Base-by-base conservation (phyloP, 2,888 invertebrate genomes). In the Drosophila borborema region DNA sequence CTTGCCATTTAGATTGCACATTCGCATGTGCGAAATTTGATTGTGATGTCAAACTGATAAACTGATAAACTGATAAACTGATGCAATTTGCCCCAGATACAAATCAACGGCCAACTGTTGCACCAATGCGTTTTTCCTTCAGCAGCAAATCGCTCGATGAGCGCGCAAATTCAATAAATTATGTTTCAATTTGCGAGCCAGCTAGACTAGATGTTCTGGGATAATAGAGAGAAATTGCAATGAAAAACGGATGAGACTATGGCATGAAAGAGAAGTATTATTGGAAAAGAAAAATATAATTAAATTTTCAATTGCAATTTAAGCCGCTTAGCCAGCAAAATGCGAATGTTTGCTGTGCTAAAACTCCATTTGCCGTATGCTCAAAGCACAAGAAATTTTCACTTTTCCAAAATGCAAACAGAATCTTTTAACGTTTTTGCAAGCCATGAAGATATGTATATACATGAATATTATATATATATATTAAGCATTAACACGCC, bases 121-220 rank as follows among this genome's bases (percentile, higher is more conserved):
- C 77, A 58, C 0, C 40, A 51, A 7, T 16, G 60, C 64, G 51
- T 55, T 65, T 72, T 71, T 36, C 20, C 70, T 20, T n/a, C 31
- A 31, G 14, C 36, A 36, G 23, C 38, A 49, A 49, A 51, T 46
- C 61, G 54, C 55, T 76, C 72, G 62, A 62, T 73, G 68, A 71
- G 66, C 67, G 63, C 75, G 62, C 63, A 80, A 86, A 89, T 86
- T 80, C 77, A 89, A 89, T 89, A 83, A 83, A 88, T 74, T 82
- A 80, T 70, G 53, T 72, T 67, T 55, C 82, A 66, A 82, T 88
- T 74, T 79, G 40, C 72, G 12, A 41, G 48, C 41, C 31, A 56
- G 43, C 49, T 20, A 28, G 28, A 55, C 49, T 56, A 45, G 12
- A 54, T 45, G 49, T n/a, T 7, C 63, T 3, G 38, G 10, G 7